Base-by-base conservation (phyloP, 2,888 invertebrate species). In the Ommatoiulus sabulosus region DNA sequence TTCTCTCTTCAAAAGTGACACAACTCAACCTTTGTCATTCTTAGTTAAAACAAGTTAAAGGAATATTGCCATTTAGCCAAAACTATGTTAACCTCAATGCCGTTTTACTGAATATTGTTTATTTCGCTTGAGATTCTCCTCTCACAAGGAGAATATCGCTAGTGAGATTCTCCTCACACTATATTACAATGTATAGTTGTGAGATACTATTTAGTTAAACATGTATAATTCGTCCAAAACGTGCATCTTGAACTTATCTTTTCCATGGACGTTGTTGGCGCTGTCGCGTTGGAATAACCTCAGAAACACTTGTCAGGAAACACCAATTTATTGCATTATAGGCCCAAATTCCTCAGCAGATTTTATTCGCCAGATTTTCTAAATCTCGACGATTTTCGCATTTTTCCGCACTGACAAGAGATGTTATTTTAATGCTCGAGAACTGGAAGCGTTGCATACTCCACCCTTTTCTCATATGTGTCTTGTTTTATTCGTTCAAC, bases 401-500 rank as follows among this genome's bases (percentile, higher is more conserved):
- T 72, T 72, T 72, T 35, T 35, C 35, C 72, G 8, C 8, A 72
- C 24, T n/a, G 72, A 72, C n/a, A 72, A 24, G 72, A 24, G n/a
- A 72, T 72, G 72, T 72, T 72, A 72, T 72, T 72, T 24, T 24
- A 72, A 24, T 24, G 10, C 72, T 72, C 24, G 72, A 72, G 24
- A 72, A 72, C 72, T 72, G 24, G 72, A 72, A 24, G 24, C 72
- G 6, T 72, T 72, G 72, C 24, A 72, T 24, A 10, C 72, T 24
- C 24, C 72, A 24, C 72, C 24, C 24, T 72, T 72, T 10, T 24
- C 24, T 24, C 24, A 72, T 24, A 72, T 35, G n/a, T 72, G 72
- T 72, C 72, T n/a, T 72, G 72, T 20, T 72, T 72, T 24, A 72
- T 72, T 24, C 72, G 72, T 72, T 72, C 24, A 72, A 72, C 72